Conservation (phyloP, 2,113 vertebrate genomes). For the Setophaga coronata region DNA sequence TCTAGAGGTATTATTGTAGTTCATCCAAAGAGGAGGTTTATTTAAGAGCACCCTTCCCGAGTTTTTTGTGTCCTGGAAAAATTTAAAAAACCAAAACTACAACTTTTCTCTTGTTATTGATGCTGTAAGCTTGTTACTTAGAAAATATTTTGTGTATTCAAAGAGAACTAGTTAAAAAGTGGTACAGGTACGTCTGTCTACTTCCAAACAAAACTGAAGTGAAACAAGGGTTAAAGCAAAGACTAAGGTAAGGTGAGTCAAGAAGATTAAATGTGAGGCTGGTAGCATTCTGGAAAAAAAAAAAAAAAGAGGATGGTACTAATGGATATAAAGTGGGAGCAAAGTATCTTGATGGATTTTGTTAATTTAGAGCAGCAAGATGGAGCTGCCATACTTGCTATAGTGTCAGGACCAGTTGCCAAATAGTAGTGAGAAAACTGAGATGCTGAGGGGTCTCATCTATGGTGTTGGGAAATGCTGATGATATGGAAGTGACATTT, state of each 20-base stretch:
- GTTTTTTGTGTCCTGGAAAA: not conserved
- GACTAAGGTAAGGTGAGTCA: not conserved
- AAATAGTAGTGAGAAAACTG: not conserved
- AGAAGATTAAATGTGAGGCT: not conserved
- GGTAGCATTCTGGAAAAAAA: not conserved
- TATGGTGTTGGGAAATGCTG: not conserved
- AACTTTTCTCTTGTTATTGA: not conserved
- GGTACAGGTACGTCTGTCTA: not conserved
- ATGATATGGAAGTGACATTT: not conserved
- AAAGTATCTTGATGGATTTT: not conserved
- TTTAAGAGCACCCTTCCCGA: not conserved
- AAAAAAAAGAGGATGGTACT: not conserved
- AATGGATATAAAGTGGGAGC: not conserved
- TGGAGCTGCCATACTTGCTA: not conserved
- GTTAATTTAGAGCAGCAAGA: not conserved
- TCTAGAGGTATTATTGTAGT: not conserved
- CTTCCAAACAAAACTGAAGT: not conserved
- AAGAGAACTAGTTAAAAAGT: not conserved
- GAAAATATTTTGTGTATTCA: not conserved
- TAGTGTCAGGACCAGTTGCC: not conserved
- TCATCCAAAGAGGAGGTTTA: not conserved
- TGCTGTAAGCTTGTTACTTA: rapidly evolving
- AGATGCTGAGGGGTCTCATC: not conserved
- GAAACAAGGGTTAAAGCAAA: not conserved
- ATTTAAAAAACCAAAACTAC: not conserved